Evolutionary conservation across 2,797 vertebrate genomes (phyloP), one percentile per base, ranked within the genome.

Genomic region (Artibeus jamaicensis): DNA sequence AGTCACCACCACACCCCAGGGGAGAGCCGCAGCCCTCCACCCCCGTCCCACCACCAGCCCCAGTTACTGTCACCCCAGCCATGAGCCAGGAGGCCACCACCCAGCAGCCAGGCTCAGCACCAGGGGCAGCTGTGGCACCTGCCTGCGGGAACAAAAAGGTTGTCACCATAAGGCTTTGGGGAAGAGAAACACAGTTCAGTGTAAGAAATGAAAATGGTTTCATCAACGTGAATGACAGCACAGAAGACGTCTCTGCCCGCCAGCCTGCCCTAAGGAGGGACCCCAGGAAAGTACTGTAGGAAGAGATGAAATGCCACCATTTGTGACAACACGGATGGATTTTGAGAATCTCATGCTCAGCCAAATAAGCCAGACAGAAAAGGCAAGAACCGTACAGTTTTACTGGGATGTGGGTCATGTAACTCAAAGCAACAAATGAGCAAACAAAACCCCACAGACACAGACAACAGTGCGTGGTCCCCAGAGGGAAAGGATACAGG

Each of bases 241-340:
- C 0, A 3, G 62, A 65, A n/a, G 32, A n/a, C 2, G 6, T 8
- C 7, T 18, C 12, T n/a, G 29, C 29, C 32, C 0, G 12, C 32
- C 2, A 1, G 62, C 6, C 32, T 3, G 32, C 59, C 59, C 29
- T 32, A 16, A 32, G 26, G 62, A 65, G 2, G 32, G 32, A 8
- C 29, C 62, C 62, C 32, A 65, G 29, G 29, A 15, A n/a, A 65
- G 6, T 7, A n/a, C 62, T 29, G 2, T 65, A 65, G 15, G 62
- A 65, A 65, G 26, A 24, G 37, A 39, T 11, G 21, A 70, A 39
- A 22, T 39, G 10, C 34, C 3, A 5, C 37, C 34, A 39, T 24
- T 39, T 70, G 67, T 22, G 37, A 70, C 67, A 70, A 70, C 67
- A 70, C 6, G 21, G 21, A 70, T 39, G 67, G 19, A 39, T 24